A percentile compares a stretch with the other conserved stretches of the same genome.
phyloP scores from a whole-genome alignment of 2,113 vertebrate species.

The Strix uralensis region DNA sequence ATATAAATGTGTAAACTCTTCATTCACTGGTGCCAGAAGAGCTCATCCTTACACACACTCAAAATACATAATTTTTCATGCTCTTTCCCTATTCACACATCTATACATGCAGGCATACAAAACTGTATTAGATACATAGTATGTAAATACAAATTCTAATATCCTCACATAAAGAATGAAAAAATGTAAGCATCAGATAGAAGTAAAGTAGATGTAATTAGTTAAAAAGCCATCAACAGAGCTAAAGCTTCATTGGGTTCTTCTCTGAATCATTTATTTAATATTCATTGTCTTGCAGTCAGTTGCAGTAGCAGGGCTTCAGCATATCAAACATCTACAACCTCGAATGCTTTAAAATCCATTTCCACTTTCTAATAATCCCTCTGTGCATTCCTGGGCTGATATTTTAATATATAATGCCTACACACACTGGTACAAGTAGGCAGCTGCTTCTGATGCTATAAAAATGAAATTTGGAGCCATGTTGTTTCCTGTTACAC shows the following conservation, averaged over 20 bases:
- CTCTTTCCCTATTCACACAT: background rate
- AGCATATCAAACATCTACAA: background rate
- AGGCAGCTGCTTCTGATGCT: background rate
- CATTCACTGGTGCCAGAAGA: background rate
- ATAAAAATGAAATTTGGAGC: background rate
- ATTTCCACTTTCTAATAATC: constrained; percentile 1
- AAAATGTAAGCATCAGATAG: background rate
- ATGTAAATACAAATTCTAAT: background rate
- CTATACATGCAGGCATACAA: background rate
- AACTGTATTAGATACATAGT: background rate
- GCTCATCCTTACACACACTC: background rate
- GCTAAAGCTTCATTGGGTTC: background rate
- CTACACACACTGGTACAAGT: background rate
- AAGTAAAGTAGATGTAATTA: background rate
- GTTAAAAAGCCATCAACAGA: background rate
- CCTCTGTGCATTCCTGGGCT: background rate
- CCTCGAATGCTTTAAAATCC: background rate
- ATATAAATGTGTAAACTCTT: background rate
- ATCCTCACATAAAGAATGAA: background rate
- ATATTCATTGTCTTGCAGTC: background rate
- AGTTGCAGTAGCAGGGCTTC: background rate
- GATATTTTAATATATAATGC: background rate
- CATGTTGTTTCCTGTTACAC: background rate
- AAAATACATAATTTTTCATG: background rate
- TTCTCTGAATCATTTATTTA: constrained; percentile 41